Percentiles rank a stretch among this genome's conserved stretches.
These are phyloP conservation scores for Spinibarbus caldwelli DNA, from an alignment of 2,797 vertebrate species.

Conservation along the genomic window DNA sequence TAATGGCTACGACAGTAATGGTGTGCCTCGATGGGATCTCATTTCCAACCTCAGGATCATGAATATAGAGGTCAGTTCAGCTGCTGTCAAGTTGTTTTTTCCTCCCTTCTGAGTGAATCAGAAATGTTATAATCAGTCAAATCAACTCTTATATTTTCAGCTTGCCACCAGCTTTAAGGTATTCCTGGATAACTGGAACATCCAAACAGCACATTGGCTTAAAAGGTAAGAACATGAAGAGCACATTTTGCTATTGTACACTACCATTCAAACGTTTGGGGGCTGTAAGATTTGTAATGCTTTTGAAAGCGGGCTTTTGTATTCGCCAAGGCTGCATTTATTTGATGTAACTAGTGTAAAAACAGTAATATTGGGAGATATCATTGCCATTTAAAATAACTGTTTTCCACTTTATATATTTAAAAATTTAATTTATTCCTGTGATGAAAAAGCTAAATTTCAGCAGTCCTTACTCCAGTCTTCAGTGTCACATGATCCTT, in stretches of 20 bases:
- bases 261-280: not conserved
- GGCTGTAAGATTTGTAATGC: not conserved
- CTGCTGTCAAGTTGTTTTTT: not conserved
- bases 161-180: conserved; percentile 95
- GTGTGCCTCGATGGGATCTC: conserved; percentile 86
- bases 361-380: not conserved
- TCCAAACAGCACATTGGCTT: conserved; percentile 95
- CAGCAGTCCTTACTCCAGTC: not conserved
- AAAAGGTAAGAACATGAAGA: conserved; percentile 82
- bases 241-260: not conserved
- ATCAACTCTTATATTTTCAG: conserved; percentile 70
- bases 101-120: not conserved
- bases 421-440: not conserved
- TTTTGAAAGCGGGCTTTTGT: not conserved
- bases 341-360: not conserved
- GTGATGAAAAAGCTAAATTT: not conserved
- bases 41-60: conserved; percentile 92
- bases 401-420: not conserved
- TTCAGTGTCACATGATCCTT: not conserved
- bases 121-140: not conserved
- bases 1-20: conserved; percentile 86
- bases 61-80: conserved; percentile 88
- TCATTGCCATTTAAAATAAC: not conserved
- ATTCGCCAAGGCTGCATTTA: not conserved
- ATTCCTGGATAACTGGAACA: conserved; percentile 97